Evolutionary conservation across 2,888 invertebrate species (phyloP).

Genomic region (Eulithis prunata): DNA sequence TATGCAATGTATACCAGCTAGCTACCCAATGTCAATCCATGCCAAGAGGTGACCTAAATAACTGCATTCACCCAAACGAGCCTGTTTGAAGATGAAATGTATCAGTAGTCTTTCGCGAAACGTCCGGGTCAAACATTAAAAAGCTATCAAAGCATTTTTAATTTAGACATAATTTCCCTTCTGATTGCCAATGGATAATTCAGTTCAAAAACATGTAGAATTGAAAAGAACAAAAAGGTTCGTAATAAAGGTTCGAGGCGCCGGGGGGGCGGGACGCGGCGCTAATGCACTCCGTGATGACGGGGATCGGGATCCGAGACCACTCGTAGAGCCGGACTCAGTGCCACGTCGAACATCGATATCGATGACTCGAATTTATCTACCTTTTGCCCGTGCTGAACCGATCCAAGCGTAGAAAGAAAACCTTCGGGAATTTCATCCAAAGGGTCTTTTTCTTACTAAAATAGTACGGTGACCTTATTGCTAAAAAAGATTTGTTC

Average conservation of each 20-base stretch:
- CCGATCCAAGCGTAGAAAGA: background rate
- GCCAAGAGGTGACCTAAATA: no score
- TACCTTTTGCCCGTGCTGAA: background rate
- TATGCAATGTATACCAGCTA: no score
- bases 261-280: slow-evolving; percentile 36
- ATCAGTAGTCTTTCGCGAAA: background rate
- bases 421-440: background rate
- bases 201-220: slow-evolving; percentile 44
- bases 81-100: no score
- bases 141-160: slow-evolving; percentile 12
- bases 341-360: slow-evolving; percentile 3
- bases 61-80: no score
- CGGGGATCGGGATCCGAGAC: slow-evolving; percentile 43
- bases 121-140: slow-evolving; percentile 6
- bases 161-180: slow-evolving; percentile 15
- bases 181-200: slow-evolving; percentile 22
- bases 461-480: no score
- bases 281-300: slow-evolving; percentile 57
- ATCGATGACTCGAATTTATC: slow-evolving; percentile 2
- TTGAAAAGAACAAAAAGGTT: slow-evolving; percentile 46
- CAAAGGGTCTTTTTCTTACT: no score
- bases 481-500: no score
- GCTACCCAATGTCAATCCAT: no score
- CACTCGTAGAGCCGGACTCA: slow-evolving; percentile 1
- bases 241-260: slow-evolving; percentile 33